Conservation (phyloP, 2,888 invertebrate genomes). For the Nemurella pictetii region DNA sequence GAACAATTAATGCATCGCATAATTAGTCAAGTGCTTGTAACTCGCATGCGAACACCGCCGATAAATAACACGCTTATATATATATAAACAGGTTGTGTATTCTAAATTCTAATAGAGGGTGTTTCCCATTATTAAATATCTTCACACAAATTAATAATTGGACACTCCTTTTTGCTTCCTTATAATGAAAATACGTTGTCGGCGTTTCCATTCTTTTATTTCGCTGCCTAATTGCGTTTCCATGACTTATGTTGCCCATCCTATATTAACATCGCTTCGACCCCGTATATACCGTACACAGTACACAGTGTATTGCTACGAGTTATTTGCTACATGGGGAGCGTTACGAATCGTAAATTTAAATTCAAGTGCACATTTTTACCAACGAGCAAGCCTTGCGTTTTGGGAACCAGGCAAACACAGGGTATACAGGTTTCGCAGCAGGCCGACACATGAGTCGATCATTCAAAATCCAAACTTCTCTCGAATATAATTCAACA, state of each 20-base stretch:
- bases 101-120: conserved; percentile 1
- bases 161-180: conserved; percentile 16
- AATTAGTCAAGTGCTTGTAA: conserved; percentile 5
- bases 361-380: not conserved
- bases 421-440: not conserved
- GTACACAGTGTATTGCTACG: not conserved
- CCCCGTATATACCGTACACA: not conserved
- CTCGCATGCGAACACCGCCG: not conserved
- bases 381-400: not conserved
- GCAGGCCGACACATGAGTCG: not conserved
- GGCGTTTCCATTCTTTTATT: not conserved
- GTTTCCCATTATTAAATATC: conserved; percentile 1
- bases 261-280: not conserved
- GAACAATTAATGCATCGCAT: not conserved
- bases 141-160: conserved; percentile 16
- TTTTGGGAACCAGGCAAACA: not conserved
- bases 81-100: conserved; percentile 10
- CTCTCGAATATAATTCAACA: not conserved
- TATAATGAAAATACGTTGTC: conserved; percentile 8
- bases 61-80: conserved; percentile 13
- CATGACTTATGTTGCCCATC: not conserved
- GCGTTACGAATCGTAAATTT: not conserved
- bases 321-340: not conserved
- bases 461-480: not conserved
- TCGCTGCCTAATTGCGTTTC: not conserved